These are phyloP conservation scores for Chauna torquata DNA, from an alignment of 2,113 vertebrate genomes.

Conservation along the genomic window DNA sequence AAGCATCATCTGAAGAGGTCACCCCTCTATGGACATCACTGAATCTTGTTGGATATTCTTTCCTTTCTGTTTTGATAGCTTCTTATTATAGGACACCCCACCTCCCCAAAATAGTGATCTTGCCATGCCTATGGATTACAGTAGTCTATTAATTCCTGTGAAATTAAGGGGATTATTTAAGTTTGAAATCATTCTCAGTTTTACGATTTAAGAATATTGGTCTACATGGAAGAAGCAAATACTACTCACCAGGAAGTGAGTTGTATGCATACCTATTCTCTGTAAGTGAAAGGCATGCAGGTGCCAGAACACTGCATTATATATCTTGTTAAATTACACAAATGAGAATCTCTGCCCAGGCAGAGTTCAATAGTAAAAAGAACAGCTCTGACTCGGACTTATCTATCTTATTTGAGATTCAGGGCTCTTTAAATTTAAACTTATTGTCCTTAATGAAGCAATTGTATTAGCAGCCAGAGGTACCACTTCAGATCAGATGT, in stretches of 20 bases:
- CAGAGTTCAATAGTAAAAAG: background rate
- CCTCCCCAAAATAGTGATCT: background rate
- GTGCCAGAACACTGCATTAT: background rate
- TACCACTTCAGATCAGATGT: background rate
- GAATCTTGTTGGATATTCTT: background rate
- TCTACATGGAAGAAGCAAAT: background rate
- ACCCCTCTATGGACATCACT: background rate
- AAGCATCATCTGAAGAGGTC: background rate
- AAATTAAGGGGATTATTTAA: background rate
- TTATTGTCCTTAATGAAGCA: background rate
- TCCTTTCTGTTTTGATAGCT: background rate
- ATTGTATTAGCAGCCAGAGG: background rate
- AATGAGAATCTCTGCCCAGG: background rate
- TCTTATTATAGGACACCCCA: background rate
- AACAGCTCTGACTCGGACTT: background rate
- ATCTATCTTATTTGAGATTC: background rate
- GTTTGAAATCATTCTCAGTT: background rate
- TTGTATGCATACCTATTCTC: background rate
- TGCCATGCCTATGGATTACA: background rate
- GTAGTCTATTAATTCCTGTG: background rate
- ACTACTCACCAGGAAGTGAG: background rate
- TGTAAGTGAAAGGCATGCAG: background rate
- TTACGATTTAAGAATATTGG: background rate
- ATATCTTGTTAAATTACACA: background rate
- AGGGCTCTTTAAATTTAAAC: background rate